Percentiles rank a stretch among this genome's conserved stretches.
Evolutionary conservation across 2,888 invertebrate genomes (phyloP).

Genomic region (Standfussiana lucernea): DNA sequence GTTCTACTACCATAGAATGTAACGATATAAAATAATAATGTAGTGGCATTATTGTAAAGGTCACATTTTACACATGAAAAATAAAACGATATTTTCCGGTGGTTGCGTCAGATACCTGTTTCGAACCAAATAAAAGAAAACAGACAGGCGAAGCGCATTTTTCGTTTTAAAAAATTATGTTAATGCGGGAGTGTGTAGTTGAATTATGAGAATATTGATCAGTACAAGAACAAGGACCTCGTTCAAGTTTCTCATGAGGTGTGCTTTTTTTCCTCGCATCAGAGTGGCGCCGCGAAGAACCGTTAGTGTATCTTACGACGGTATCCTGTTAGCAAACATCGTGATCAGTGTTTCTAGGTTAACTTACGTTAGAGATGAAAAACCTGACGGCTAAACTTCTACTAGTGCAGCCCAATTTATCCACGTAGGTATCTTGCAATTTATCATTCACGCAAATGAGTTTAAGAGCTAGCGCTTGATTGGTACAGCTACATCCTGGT

Average conservation of each 20-base stretch:
- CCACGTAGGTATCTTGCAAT: constrained; percentile 40
- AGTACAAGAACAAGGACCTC: constrained; percentile 47
- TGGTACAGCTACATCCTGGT: constrained; percentile 45
- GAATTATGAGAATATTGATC: constrained; percentile 38
- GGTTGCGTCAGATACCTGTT: constrained; percentile 46
- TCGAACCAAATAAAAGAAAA: constrained; percentile 24
- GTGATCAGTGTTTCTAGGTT: constrained; percentile 69
- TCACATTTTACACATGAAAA: constrained; percentile 2
- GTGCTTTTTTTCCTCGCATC: constrained; percentile 51
- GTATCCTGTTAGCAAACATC: constrained; percentile 70
- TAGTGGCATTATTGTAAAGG: not conserved
- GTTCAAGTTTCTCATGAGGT: constrained; percentile 39
- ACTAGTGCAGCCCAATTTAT: constrained; percentile 50
- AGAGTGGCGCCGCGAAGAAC: constrained; percentile 56
- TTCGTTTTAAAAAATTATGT: constrained; percentile 37
- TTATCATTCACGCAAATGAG: constrained; percentile 52
- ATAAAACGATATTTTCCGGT: constrained; percentile 47
- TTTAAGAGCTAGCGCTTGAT: constrained; percentile 12
- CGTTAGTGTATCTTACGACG: constrained; percentile 67
- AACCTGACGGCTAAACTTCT: constrained; percentile 51
- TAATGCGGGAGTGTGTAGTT: constrained; percentile 8
- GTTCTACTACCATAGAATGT: not conserved
- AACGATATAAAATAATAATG: constrained; percentile 24
- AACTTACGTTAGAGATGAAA: constrained; percentile 66
- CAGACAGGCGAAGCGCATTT: not conserved